phyloP scores from a whole-genome alignment of 2,113 vertebrate species.

The Mesitornis unicolor region DNA sequence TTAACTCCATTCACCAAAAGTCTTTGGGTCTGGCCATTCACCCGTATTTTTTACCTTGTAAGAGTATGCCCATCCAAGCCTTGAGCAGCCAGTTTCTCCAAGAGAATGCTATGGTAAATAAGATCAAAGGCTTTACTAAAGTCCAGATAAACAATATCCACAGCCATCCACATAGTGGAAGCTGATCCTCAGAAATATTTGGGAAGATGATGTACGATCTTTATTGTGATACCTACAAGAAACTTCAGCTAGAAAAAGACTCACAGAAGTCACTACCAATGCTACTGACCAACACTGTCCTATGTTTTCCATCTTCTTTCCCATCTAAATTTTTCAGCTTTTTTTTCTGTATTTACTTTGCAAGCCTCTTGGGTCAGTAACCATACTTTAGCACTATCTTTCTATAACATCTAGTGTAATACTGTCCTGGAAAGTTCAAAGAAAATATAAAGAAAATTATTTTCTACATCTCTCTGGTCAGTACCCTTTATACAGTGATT shows the following conservation, averaged over 20 bases:
- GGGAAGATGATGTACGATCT: not conserved
- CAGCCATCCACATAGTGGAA: not conserved
- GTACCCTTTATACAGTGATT: not conserved
- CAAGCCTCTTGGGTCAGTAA: not conserved
- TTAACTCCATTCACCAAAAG: not conserved
- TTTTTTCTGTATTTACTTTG: not conserved
- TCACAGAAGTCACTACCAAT: not conserved
- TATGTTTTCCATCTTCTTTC: not conserved
- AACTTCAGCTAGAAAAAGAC: not conserved
- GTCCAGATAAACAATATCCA: not conserved
- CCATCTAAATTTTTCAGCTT: not conserved
- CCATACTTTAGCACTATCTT: not conserved
- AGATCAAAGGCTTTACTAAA: not conserved
- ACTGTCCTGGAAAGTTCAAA: not conserved
- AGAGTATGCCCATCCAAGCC: not conserved
- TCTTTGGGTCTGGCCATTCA: not conserved
- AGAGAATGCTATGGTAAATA: not conserved
- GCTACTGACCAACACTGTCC: not conserved
- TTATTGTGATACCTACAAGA: rapidly evolving
- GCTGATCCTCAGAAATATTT: not conserved
- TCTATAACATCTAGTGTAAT: not conserved
- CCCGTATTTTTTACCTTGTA: not conserved
- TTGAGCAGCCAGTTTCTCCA: not conserved
- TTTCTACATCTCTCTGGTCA: not conserved
- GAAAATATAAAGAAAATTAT: not conserved